Evolutionary conservation across 2,888 invertebrate genomes (phyloP).

Genomic region (Piscicola geometra): DNA sequence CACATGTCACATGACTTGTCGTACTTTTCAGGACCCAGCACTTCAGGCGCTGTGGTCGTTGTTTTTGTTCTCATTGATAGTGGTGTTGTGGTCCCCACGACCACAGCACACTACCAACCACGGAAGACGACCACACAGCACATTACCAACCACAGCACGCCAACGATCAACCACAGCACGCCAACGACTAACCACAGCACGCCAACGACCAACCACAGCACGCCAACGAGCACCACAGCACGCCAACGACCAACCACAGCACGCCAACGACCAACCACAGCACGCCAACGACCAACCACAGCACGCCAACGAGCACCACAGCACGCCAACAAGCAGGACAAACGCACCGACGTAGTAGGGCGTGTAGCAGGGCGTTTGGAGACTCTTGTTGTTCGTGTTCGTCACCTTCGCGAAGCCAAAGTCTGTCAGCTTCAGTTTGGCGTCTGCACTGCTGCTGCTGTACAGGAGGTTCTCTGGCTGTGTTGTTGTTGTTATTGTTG

Average conservation of each 20-base stretch:
- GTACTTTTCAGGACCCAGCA: constrained; percentile 91
- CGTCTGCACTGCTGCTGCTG: constrained; percentile 66
- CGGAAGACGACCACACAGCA: not conserved
- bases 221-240: not conserved
- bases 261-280: not conserved
- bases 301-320: not conserved
- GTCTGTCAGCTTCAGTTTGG: constrained; percentile 90
- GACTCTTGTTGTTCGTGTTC: constrained; percentile 73
- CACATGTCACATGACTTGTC: constrained; percentile 99
- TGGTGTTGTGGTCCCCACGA: no score
- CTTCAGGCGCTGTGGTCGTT: constrained; percentile 66
- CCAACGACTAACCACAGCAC: no score
- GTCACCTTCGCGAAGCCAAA: constrained; percentile 99
- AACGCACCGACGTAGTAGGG: constrained; percentile 90
- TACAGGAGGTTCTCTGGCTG: constrained; percentile 84
- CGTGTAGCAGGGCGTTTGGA: constrained; percentile 97
- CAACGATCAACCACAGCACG: not conserved
- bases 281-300: no score
- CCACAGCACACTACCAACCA: no score
- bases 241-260: not conserved
- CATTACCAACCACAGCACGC: not conserved
- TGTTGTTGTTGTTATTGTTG: constrained; percentile 27
- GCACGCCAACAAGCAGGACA: not conserved
- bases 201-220: not conserved
- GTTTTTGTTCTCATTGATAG: no score